phyloP scores from a whole-genome alignment of 1,140 invertebrate genomes.

The Panagrolaimus sp. region DNA sequence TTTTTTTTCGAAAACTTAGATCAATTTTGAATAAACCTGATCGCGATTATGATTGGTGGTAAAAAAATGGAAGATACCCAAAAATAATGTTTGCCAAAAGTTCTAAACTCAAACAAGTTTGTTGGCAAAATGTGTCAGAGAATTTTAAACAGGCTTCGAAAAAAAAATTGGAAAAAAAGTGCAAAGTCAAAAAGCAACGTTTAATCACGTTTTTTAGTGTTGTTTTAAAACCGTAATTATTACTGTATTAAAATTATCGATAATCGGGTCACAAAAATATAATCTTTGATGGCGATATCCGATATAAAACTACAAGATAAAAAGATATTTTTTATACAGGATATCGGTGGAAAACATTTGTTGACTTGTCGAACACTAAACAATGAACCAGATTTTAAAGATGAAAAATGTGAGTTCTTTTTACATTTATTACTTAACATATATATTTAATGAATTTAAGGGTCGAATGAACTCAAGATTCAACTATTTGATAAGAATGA shows the following conservation, averaged over 20 bases:
- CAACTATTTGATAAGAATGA: not conserved
- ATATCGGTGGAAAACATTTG: slow-evolving; percentile 14
- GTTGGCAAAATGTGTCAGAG: not conserved
- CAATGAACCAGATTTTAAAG: not conserved
- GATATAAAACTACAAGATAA: not conserved
- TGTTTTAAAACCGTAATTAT: not conserved
- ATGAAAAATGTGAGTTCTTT: not conserved
- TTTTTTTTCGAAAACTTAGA: too few relatives aligned
- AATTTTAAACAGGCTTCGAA: not conserved
- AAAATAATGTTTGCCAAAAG: not conserved
- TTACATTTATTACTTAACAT: not conserved
- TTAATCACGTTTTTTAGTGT: not conserved
- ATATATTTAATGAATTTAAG: not conserved
- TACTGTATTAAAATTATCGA: not conserved
- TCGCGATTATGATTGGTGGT: not conserved
- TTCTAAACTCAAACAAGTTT: not conserved
- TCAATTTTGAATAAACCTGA: too few relatives aligned
- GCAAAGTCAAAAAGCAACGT: not conserved
- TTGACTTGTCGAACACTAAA: not conserved
- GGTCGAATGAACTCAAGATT: not conserved
- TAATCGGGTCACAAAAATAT: not conserved
- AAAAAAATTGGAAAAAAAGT: not conserved
- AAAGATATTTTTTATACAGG: not conserved
- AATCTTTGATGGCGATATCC: not conserved
- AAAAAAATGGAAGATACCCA: not conserved